A percentile compares a stretch with the other conserved stretches of the same genome.
These are phyloP conservation scores for Criorhina ranunculi DNA, from an alignment of 2,888 invertebrate species.

Conservation along the genomic window DNA sequence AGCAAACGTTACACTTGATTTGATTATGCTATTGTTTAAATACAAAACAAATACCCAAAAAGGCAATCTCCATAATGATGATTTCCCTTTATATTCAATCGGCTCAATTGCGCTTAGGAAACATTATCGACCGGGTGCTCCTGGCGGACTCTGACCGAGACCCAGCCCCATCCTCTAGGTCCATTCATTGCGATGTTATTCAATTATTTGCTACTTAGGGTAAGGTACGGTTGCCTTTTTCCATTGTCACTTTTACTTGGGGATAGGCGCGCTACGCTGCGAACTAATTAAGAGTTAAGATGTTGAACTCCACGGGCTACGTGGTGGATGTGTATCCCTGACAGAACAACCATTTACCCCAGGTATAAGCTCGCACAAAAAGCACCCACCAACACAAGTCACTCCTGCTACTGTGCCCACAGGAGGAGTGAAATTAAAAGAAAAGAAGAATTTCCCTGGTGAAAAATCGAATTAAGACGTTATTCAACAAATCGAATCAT, in stretches of 20 bases:
- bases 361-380: slow-evolving; percentile 6
- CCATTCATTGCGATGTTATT: slow-evolving; percentile 64
- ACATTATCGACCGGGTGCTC: slow-evolving; percentile 24
- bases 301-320: slow-evolving; percentile 20
- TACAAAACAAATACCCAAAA: slow-evolving; percentile 68
- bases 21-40: slow-evolving; percentile 68
- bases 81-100: slow-evolving; percentile 72
- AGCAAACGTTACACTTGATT: slow-evolving; percentile 54
- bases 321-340: background rate
- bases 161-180: slow-evolving; percentile 20
- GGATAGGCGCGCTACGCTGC: slow-evolving; percentile 25
- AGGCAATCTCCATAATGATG: slow-evolving; percentile 66
- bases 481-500: slow-evolving; percentile 74
- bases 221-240: slow-evolving; percentile 45
- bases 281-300: slow-evolving; percentile 72
- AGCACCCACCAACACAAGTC: background rate
- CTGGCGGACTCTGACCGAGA: background rate
- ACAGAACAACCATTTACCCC: slow-evolving; percentile 38
- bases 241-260: slow-evolving; percentile 64
- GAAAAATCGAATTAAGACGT: slow-evolving; percentile 73
- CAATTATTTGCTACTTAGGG: slow-evolving; percentile 72
- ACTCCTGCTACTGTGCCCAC: background rate
- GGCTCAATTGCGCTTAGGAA: slow-evolving; percentile 58
- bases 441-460: slow-evolving; percentile 57
- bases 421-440: slow-evolving; percentile 12